Evolutionary conservation across 2,888 invertebrate species (phyloP), one percentile per base, ranked within the genome.

Genomic region (Ichneumon xanthorius): DNA sequence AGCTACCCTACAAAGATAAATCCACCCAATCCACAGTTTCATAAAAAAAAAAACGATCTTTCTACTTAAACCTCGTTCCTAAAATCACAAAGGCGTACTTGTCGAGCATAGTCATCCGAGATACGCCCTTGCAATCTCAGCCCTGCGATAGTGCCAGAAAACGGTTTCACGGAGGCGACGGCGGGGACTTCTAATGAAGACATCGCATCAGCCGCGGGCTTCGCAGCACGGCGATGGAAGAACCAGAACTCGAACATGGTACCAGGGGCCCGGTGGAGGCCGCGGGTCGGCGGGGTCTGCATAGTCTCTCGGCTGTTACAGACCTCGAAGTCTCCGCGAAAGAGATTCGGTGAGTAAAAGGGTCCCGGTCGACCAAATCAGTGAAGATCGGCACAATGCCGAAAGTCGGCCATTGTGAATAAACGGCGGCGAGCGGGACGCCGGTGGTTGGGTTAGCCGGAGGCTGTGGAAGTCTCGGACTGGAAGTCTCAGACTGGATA

Each of bases 331-430:
- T 22, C 22, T 61, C 61, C 22, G 58, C 26, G 55, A 86, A 80
- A 76, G 67, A 80, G 82, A 72, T 76, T 75, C 68, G 84, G 81
- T 75, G 88, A 90, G 89, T 81, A 87, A 88, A 86, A 84, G 88
- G 87, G 88, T 82, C 86, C 86, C 83, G 79, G 76, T 84, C 75
- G 73, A 37, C 58, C 72, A 53, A 65, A 76, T 76, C 76, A 65
- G 67, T 68, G 80, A 22, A 45, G 48, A 61, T 67, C 45, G 45
- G 85, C 80, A 91, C 91, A 91, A 91, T 91, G 88, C 83, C 89
- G 87, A 85, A 90, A 89, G 89, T 90, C 88, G 90, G 84, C 90
- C 90, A 93, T 93, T 92, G 92, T 93, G 90, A 83, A 80, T 80
- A 79, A 61, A 67, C 40, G 71, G 26, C 50, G 45, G 81, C 78